Conservation (phyloP, 2,113 vertebrate genomes). For the Mus spicilegus region DNA sequence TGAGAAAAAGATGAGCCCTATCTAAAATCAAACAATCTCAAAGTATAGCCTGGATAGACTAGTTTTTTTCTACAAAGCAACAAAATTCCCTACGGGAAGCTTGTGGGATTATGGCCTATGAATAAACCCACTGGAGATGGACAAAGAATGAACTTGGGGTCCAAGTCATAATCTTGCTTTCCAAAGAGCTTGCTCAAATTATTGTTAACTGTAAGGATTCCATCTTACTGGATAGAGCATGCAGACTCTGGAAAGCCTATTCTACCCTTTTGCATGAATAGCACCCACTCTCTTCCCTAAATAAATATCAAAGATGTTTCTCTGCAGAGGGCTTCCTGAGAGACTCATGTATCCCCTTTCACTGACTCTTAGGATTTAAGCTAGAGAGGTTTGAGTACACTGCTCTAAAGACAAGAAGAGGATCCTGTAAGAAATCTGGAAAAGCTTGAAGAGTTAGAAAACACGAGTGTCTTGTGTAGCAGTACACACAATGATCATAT, state of each 20-base stretch:
- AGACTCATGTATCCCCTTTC: neutral
- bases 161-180: neutral
- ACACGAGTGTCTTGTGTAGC: neutral
- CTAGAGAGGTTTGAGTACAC: neutral
- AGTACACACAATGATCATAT: neutral
- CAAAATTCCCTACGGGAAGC: neutral
- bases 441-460: neutral
- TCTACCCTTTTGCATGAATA: neutral
- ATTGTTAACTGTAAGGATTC: neutral
- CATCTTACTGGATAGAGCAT: neutral
- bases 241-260: neutral
- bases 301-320: slow-evolving; percentile 13
- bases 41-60: neutral
- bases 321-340: neutral
- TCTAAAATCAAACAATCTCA: neutral
- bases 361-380: neutral
- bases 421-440: neutral
- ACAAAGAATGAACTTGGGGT: neutral
- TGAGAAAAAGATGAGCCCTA: neutral
- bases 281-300: neutral
- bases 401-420: neutral
- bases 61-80: neutral
- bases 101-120: neutral
- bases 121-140: neutral
- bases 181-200: neutral